A percentile compares a stretch with the other conserved stretches of the same genome.
Conservation (phyloP, 2,888 invertebrate genomes). For the Amphipoea lucens region DNA sequence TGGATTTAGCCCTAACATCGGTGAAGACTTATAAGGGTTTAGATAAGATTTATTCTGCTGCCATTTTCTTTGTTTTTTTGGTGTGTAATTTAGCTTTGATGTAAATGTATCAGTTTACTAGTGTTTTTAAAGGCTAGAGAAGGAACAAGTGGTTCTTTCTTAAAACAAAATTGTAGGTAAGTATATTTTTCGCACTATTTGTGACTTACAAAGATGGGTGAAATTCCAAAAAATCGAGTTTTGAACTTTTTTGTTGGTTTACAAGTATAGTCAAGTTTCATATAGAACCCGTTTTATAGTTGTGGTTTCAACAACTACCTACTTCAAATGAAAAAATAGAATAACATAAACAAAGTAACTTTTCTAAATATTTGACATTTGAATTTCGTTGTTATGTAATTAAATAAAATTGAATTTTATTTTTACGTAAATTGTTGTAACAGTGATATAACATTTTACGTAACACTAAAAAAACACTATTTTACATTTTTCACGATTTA, state of each 20-base stretch:
- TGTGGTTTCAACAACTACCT: not conserved
- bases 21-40: conserved; percentile 37
- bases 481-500: conserved; percentile 48
- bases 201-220: not conserved
- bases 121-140: not conserved
- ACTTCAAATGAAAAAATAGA: not conserved
- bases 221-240: not conserved
- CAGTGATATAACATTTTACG: not conserved
- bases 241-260: not conserved
- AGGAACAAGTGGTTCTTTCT: not conserved
- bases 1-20: conserved; percentile 39
- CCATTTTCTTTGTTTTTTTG: conserved; percentile 4
- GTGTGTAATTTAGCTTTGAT: not conserved
- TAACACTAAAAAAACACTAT: conserved; percentile 13
- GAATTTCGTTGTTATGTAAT: not conserved
- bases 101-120: not conserved
- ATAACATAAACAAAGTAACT: too few species aligned
- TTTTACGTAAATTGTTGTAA: not conserved
- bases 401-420: not conserved
- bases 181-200: not conserved
- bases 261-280: not conserved
- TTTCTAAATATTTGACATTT: not conserved
- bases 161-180: not conserved
- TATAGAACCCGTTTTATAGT: not conserved
- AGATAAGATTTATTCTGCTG: conserved; percentile 44